Evolutionary conservation across 2,888 invertebrate genomes (phyloP).

Genomic region (Fabriciana adippe): DNA sequence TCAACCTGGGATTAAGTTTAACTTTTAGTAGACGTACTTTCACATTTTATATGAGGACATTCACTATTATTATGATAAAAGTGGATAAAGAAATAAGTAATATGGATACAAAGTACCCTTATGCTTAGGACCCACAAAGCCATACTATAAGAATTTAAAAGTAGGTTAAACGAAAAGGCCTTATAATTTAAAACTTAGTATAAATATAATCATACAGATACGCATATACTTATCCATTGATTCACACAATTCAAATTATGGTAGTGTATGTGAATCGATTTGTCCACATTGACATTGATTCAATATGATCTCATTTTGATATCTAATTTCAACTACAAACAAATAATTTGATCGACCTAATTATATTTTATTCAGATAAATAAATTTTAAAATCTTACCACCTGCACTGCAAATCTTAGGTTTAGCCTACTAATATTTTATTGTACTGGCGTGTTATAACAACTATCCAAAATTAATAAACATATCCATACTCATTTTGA

Average conservation of each 20-base stretch:
- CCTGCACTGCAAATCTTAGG: background rate
- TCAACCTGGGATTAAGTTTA: background rate
- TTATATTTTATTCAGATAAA: background rate
- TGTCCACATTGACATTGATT: conserved; percentile 4
- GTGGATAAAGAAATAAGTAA: background rate
- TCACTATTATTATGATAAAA: background rate
- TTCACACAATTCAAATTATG: too few species aligned
- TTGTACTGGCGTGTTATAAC: background rate
- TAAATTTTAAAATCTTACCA: background rate
- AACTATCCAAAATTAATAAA: conserved; percentile 4
- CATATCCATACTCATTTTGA: background rate
- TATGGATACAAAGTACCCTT: background rate
- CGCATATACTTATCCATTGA: too few species aligned
- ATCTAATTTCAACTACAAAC: conserved; percentile 8
- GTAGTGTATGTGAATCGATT: background rate
- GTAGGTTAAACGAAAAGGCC: too few species aligned
- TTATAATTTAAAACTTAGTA: too few species aligned
- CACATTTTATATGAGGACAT: background rate
- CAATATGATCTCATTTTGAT: conserved; percentile 15
- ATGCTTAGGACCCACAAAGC: too few species aligned
- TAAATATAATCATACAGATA: too few species aligned
- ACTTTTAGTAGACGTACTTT: background rate
- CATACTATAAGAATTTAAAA: too few species aligned
- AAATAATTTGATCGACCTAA: conserved; percentile 6
- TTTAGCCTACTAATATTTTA: background rate